Percentiles rank a stretch among this genome's conserved stretches.
Conservation (phyloP, 2,888 invertebrate genomes). For the Calliopum simillimum region DNA sequence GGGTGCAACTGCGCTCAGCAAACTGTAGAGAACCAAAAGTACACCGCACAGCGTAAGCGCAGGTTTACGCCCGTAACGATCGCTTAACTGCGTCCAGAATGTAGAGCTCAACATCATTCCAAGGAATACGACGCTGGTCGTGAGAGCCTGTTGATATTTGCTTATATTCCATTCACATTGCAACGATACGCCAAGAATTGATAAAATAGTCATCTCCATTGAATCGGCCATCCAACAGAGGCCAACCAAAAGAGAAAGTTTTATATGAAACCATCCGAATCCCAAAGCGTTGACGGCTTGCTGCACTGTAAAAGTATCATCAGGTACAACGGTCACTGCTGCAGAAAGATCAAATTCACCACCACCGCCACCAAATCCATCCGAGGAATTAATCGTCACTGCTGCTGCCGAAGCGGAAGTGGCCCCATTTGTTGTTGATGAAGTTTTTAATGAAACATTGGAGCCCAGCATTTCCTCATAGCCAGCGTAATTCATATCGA, state of each 20-base stretch:
- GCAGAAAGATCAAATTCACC: conserved; percentile 24
- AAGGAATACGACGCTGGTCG: conserved; percentile 93
- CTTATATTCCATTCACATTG: conserved; percentile 94
- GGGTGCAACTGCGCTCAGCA: conserved; percentile 90
- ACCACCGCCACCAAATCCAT: conserved; percentile 1
- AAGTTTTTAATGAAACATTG: conserved; percentile 20
- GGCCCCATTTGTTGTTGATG: not conserved
- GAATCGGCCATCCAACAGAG: conserved; percentile 97
- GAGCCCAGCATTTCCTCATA: conserved; percentile 32
- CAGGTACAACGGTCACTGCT: conserved; percentile 27
- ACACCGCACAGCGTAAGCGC: conserved; percentile 92
- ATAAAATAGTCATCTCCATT: conserved; percentile 98
- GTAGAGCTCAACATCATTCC: conserved; percentile 98
- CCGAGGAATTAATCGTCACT: too few relatives aligned
- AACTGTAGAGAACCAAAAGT: conserved; percentile 89
- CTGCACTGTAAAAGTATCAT: conserved; percentile 85
- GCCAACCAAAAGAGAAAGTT: conserved; percentile 85
- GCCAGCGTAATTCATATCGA: conserved; percentile 25
- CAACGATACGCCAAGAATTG: conserved; percentile 91
- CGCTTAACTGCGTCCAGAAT: conserved; percentile 95
- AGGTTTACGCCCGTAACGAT: conserved; percentile 89
- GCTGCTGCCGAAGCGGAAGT: not conserved
- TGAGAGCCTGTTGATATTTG: conserved; percentile 90
- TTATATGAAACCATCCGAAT: conserved; percentile 91
- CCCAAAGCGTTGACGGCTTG: conserved; percentile 89